phyloP scores from a whole-genome alignment of 1,140 invertebrate species.

The Psilanteris sp. region DNA sequence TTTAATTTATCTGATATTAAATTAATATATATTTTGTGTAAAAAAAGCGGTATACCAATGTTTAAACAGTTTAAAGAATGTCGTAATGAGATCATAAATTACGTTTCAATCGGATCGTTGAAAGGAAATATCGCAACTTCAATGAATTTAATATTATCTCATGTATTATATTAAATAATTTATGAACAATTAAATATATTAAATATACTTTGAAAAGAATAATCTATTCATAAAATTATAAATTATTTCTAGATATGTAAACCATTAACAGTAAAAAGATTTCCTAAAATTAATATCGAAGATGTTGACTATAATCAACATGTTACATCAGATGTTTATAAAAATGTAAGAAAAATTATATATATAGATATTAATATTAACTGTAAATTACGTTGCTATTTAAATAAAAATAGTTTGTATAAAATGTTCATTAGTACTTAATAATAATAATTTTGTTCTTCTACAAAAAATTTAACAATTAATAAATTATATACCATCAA shows the following conservation, averaged over 20 bases:
- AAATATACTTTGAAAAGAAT: no score
- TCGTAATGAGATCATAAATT: conserved; percentile 82
- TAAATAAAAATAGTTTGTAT: no score
- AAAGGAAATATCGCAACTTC: conserved; percentile 81
- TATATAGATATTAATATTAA: background rate
- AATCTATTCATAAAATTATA: conserved; percentile 2
- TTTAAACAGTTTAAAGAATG: conserved; percentile 80
- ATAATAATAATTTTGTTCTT: no score
- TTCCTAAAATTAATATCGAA: conserved; percentile 42
- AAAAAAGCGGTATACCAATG: conserved; percentile 82
- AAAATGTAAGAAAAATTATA: background rate
- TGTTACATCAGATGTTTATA: background rate
- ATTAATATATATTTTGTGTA: conserved; percentile 85
- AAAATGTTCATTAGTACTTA: no score
- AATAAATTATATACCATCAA: no score
- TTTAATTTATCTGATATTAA: conserved; percentile 78
- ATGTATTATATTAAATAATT: conserved; percentile 67
- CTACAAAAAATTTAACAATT: no score
- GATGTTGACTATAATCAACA: background rate
- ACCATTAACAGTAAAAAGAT: conserved; percentile 79
- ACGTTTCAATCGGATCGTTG: conserved; percentile 83
- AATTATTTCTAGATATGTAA: conserved; percentile 75
- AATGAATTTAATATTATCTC: conserved; percentile 76
- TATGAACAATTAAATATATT: background rate
- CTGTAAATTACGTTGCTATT: no score